A percentile compares a stretch with the other conserved stretches of the same genome.
phyloP scores from a whole-genome alignment of 2,797 vertebrate genomes.

The Lagodon rhomboides region DNA sequence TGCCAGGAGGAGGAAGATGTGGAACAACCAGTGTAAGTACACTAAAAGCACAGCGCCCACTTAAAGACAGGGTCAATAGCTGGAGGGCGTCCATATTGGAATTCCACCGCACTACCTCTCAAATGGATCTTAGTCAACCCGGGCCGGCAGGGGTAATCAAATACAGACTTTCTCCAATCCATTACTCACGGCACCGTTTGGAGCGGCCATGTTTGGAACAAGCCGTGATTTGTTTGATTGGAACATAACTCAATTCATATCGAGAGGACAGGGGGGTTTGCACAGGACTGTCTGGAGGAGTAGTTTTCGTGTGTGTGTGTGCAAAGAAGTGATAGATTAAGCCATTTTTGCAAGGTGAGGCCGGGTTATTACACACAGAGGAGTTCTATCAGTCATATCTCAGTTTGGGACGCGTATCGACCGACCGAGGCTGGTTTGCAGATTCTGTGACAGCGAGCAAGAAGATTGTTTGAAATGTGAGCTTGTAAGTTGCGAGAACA shows the following conservation, averaged over 20 bases:
- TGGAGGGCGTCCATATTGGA: slow-evolving; percentile 86
- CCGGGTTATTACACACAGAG: slow-evolving; percentile 44
- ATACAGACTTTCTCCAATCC: slow-evolving; percentile 79
- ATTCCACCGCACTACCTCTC: slow-evolving; percentile 78
- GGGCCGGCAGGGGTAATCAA: slow-evolving; percentile 78
- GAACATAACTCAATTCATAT: slow-evolving; percentile 79
- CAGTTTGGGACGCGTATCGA: slow-evolving; percentile 48
- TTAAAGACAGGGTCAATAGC: slow-evolving; percentile 86
- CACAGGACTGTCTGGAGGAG: slow-evolving; percentile 46
- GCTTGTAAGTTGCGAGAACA: not conserved
- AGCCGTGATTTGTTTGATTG: slow-evolving; percentile 82
- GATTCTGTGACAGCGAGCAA: not conserved
- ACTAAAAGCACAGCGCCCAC: slow-evolving; percentile 84
- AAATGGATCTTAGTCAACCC: slow-evolving; percentile 85
- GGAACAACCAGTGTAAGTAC: slow-evolving; percentile 80
- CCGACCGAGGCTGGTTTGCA: slow-evolving; percentile 4
- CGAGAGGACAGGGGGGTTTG: slow-evolving; percentile 52
- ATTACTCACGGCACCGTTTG: slow-evolving; percentile 78
- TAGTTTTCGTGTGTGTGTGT: slow-evolving; percentile 42
- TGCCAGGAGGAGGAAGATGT: slow-evolving; percentile 81
- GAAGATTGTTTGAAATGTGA: not conserved
- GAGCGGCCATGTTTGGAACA: slow-evolving; percentile 63
- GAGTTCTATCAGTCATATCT: slow-evolving; percentile 53
- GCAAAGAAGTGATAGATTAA: slow-evolving; percentile 58
- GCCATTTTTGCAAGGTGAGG: slow-evolving; percentile 47